Percentiles rank a stretch among this genome's conserved stretches.
These are phyloP conservation scores for Vanessa tameamea DNA, from an alignment of 1,140 invertebrate genomes.

Conservation along the genomic window DNA sequence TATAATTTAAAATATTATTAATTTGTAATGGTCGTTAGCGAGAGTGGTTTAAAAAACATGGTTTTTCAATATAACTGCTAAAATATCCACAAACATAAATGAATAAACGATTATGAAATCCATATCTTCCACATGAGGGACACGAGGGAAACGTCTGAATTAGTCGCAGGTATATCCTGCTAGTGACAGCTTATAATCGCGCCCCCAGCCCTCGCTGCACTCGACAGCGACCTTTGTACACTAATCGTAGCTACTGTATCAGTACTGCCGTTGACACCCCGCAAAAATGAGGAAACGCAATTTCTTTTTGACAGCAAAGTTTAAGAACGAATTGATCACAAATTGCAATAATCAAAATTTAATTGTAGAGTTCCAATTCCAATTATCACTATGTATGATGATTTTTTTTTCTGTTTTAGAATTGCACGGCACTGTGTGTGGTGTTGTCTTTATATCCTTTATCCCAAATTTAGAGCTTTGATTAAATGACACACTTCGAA, in stretches of 20 bases:
- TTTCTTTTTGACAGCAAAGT: constrained; percentile 63
- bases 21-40: no score
- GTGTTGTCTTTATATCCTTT: no score
- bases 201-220: constrained; percentile 48
- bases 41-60: no score
- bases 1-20: no score
- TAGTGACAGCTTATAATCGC: constrained; percentile 70
- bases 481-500: no score
- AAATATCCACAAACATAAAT: no score
- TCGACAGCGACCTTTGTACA: constrained; percentile 70
- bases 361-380: background rate
- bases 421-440: no score
- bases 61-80: no score
- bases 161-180: constrained; percentile 67
- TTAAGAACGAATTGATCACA: background rate
- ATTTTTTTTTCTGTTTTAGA: background rate
- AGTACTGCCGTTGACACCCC: constrained; percentile 53
- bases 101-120: constrained; percentile 29
- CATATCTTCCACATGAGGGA: constrained; percentile 30
- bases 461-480: no score
- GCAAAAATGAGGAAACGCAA: constrained; percentile 59
- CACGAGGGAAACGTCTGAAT: constrained; percentile 53
- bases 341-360: background rate
- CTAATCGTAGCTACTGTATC: constrained; percentile 68
- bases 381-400: background rate